Conservation (phyloP, 2,797 vertebrate genomes). For the Macrochelys suwanniensis region DNA sequence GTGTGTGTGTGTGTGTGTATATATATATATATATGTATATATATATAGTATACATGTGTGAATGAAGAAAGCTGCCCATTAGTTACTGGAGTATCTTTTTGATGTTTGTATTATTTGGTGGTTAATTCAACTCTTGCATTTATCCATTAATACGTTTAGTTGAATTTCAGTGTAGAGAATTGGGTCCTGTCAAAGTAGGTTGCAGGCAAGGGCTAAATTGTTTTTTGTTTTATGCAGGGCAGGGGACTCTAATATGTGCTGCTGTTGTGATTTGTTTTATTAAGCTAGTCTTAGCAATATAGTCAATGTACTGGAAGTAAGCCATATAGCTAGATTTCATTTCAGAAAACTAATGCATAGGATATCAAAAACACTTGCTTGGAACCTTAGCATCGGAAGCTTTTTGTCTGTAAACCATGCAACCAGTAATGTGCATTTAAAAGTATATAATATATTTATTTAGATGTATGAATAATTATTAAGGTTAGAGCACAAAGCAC, state of each 20-base stretch:
- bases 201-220: conserved; percentile 34
- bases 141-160: not conserved
- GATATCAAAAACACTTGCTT: conserved; percentile 31
- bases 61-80: not conserved
- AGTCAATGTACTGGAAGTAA: conserved; percentile 66
- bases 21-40: too few relatives aligned
- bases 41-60: too few relatives aligned
- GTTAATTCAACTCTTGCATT: not conserved
- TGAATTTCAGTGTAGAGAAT: conserved; percentile 13
- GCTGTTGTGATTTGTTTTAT: conserved; percentile 35
- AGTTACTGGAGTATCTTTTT: not conserved
- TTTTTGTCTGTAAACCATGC: not conserved
- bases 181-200: not conserved
- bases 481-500: not conserved
- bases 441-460: not conserved
- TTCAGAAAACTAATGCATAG: not conserved
- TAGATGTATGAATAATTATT: not conserved
- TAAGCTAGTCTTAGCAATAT: conserved; percentile 65
- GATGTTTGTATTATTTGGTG: not conserved
- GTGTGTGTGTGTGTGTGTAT: too few relatives aligned
- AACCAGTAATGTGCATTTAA: not conserved
- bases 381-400: conserved; percentile 42
- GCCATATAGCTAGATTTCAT: conserved; percentile 47
- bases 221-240: conserved; percentile 47
- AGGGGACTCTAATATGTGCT: conserved; percentile 21